Evolutionary conservation across 2,888 invertebrate species (phyloP).

Genomic region (Belgica antarctica): DNA sequence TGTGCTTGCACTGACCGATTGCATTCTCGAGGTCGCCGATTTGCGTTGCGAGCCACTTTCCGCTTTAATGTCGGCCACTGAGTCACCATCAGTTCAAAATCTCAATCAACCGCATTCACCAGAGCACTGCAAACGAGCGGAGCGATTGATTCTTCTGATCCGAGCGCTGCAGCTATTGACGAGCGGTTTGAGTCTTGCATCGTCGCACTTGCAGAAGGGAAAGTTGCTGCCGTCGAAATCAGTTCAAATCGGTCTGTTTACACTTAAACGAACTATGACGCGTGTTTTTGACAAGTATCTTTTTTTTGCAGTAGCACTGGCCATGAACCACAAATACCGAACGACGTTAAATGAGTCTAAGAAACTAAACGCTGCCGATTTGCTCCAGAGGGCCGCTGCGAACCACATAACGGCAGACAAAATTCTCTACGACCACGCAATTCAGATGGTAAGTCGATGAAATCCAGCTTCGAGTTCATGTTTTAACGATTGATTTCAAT

Average conservation of each 20-base stretch:
- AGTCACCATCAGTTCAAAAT: slow-evolving; percentile 50
- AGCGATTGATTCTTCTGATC: slow-evolving; percentile 53
- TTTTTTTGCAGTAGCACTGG: slow-evolving; percentile 68
- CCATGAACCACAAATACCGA: slow-evolving; percentile 90
- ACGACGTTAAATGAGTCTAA: slow-evolving; percentile 84
- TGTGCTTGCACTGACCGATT: slow-evolving; percentile 91
- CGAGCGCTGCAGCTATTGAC: slow-evolving; percentile 90
- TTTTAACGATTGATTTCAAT: slow-evolving; percentile 41
- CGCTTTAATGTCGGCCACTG: slow-evolving; percentile 58
- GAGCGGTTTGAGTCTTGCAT: slow-evolving; percentile 88
- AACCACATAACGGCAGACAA: slow-evolving; percentile 83
- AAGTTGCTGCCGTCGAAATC: slow-evolving; percentile 86
- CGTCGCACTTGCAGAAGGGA: slow-evolving; percentile 78
- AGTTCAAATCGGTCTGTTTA: slow-evolving; percentile 88
- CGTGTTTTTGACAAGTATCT: neutral
- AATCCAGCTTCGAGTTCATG: slow-evolving; percentile 17
- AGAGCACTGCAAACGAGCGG: slow-evolving; percentile 55
- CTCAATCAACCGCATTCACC: slow-evolving; percentile 52
- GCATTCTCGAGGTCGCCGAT: slow-evolving; percentile 84
- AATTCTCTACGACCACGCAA: slow-evolving; percentile 95
- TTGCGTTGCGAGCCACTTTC: slow-evolving; percentile 76
- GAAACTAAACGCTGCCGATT: slow-evolving; percentile 74
- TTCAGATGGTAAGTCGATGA: slow-evolving; percentile 77
- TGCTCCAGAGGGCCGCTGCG: slow-evolving; percentile 71
- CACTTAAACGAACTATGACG: too few species aligned